Conservation (phyloP, 2,113 vertebrate genomes). For the Callochromis pleurospilus region DNA sequence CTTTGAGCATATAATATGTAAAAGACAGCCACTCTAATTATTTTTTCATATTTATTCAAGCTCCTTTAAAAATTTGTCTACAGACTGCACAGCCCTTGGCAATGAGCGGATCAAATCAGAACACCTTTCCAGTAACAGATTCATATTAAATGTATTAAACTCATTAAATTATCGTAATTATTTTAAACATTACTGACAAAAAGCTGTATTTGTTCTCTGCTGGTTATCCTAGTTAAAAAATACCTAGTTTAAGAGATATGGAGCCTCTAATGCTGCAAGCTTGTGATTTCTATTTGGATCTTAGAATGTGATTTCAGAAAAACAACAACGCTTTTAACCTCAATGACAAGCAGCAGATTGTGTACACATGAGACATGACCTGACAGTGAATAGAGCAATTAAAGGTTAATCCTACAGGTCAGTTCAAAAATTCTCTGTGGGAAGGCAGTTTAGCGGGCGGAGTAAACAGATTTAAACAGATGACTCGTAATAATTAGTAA, state of each 20-base stretch:
- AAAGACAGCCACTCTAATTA: neutral
- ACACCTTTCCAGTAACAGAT: neutral
- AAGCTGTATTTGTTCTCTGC: neutral
- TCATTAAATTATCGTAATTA: neutral
- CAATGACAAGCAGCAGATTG: neutral
- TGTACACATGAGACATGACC: neutral
- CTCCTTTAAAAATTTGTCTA: accelerated
- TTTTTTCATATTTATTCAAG: neutral
- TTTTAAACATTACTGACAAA: neutral
- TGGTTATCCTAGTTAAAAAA: neutral
- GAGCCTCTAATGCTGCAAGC: neutral
- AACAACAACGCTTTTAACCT: neutral
- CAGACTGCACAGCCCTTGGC: neutral
- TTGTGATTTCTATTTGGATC: neutral
- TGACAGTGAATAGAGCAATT: neutral
- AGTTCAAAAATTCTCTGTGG: neutral
- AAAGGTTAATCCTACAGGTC: neutral
- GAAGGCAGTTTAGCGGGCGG: too few relatives aligned
- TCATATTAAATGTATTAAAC: neutral
- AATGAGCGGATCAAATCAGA: neutral
- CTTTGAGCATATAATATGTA: neutral
- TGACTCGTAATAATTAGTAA: neutral
- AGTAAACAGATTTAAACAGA: neutral
- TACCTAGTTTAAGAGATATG: accelerated
- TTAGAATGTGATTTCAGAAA: neutral